Evolutionary conservation across 2,888 invertebrate species (phyloP).

Genomic region (Morpho helenor): DNA sequence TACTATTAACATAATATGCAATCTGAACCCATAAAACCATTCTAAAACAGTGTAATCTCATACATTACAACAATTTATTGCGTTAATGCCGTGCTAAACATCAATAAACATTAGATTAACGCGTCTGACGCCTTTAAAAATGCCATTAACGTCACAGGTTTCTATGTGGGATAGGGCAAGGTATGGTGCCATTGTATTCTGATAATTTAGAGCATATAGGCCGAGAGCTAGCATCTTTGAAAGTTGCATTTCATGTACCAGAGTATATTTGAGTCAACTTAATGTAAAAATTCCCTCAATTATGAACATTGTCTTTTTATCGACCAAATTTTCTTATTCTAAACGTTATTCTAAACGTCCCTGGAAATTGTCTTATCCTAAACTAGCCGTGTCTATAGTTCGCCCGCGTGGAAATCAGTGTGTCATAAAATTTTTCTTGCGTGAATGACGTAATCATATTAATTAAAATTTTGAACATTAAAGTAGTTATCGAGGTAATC

Average conservation of each 20-base stretch:
- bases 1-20: not conserved
- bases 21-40: constrained; percentile 8
- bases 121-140: constrained; percentile 19
- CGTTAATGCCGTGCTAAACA: constrained; percentile 14
- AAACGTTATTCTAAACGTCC: no score
- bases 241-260: not conserved
- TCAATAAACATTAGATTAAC: constrained; percentile 23
- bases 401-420: no score
- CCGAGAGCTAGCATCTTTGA: not conserved
- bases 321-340: no score
- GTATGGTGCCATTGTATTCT: constrained; percentile 22
- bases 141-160: constrained; percentile 20
- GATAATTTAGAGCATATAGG: constrained; percentile 23
- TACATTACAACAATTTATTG: constrained; percentile 14
- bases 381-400: no score
- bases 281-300: no score
- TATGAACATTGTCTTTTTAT: no score
- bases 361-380: no score
- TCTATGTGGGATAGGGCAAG: constrained; percentile 19
- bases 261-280: no score
- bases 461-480: no score
- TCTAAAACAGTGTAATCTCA: constrained; percentile 7
- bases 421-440: no score
- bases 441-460: no score
- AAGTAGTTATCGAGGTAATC: no score